Percentiles rank a stretch among this genome's conserved stretches.
Conservation (phyloP, 2,888 invertebrate genomes). For the Acronicta psi region DNA sequence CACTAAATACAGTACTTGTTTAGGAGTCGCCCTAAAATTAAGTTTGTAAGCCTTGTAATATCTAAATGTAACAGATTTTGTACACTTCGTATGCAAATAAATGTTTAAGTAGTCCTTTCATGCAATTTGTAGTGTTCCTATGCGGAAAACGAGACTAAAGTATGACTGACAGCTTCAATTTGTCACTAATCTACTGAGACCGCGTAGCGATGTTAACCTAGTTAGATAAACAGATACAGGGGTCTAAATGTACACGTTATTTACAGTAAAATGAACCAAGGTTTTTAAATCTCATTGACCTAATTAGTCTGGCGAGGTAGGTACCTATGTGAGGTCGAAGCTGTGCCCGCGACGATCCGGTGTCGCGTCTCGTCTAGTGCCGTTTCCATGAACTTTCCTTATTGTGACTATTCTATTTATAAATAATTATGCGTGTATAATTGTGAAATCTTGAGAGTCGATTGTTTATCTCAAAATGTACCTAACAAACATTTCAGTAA, state of each 20-base stretch:
- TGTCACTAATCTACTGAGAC: conserved; percentile 36
- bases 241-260: conserved; percentile 65
- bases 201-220: conserved; percentile 71
- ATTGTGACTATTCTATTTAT: conserved; percentile 6
- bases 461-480: background rate
- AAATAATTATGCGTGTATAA: background rate
- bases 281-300: conserved; percentile 80
- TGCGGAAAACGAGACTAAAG: conserved; percentile 50
- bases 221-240: conserved; percentile 76
- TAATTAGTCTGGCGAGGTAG: conserved; percentile 59
- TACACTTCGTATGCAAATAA: no score
- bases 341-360: conserved; percentile 1
- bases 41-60: no score
- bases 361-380: conserved; percentile 5
- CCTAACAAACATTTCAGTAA: no score
- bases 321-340: conserved; percentile 34
- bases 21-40: no score
- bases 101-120: no score
- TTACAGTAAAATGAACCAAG: conserved; percentile 72
- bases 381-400: conserved; percentile 28
- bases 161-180: conserved; percentile 19
- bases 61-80: no score
- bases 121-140: conserved; percentile 27
- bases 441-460: background rate
- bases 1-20: no score